phyloP scores from a whole-genome alignment of 2,888 invertebrate species.

The Meiosimyza platycephala region DNA sequence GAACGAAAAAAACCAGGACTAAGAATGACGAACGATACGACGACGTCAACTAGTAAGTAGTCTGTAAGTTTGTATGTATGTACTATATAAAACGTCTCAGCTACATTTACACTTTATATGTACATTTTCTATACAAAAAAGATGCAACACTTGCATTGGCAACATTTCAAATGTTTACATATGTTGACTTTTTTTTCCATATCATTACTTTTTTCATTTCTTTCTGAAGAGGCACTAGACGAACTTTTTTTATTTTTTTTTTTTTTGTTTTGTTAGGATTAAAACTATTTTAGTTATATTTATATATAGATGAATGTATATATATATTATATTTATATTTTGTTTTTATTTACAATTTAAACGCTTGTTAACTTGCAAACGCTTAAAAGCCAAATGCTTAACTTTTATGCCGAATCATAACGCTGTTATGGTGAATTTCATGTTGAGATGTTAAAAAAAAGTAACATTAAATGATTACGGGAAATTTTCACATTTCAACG shows the following conservation, averaged over 20 bases:
- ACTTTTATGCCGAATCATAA: background rate
- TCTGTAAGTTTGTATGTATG: background rate
- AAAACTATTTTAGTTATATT: too few relatives aligned
- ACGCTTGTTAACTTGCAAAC: background rate
- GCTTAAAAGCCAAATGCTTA: slow-evolving; percentile 7
- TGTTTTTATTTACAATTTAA: slow-evolving; percentile 19
- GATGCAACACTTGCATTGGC: slow-evolving; percentile 15
- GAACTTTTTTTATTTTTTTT: background rate
- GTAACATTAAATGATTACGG: background rate
- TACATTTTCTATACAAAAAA: background rate
- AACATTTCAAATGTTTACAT: slow-evolving; percentile 13
- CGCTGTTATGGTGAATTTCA: background rate
- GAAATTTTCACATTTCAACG: slow-evolving; percentile 7
- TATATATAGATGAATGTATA: too few relatives aligned
- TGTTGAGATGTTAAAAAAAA: background rate
- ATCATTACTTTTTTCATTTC: slow-evolving; percentile 1
- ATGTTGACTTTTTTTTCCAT: background rate
- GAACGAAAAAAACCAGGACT: background rate
- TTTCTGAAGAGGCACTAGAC: slow-evolving; percentile 20
- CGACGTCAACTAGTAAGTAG: slow-evolving; percentile 1
- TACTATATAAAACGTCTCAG: background rate
- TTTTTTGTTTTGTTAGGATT: background rate
- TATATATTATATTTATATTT: background rate
- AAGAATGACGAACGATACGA: slow-evolving; percentile 15
- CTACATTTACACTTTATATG: too few relatives aligned